Conservation (phyloP, 1,140 invertebrate species). For the Grapholita molesta region DNA sequence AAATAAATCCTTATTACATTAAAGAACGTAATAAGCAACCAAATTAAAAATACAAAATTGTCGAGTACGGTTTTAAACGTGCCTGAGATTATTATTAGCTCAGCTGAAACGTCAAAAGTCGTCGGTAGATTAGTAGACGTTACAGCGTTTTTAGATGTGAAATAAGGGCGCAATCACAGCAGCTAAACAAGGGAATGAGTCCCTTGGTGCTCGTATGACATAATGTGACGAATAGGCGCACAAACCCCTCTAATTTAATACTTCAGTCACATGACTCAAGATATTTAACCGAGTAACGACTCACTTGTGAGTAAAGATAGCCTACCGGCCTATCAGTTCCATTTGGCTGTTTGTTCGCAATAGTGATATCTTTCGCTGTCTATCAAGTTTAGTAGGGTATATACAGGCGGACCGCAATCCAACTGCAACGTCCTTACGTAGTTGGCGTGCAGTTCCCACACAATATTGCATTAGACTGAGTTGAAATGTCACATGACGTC, state of each 20-base stretch:
- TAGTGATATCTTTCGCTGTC: too few relatives aligned
- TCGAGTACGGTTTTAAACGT: conserved; percentile 12
- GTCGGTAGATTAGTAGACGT: too few relatives aligned
- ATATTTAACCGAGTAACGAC: neutral
- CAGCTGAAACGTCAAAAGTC: neutral
- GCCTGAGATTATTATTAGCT: conserved; percentile 4
- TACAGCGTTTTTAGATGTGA: neutral
- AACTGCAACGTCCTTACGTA: too few relatives aligned
- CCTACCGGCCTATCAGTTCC: too few relatives aligned
- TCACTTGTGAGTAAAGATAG: too few relatives aligned
- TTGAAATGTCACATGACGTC: too few relatives aligned
- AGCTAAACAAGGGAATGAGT: neutral
- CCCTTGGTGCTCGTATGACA: conserved; percentile 19
- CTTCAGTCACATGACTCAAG: neutral
- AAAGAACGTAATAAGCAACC: conserved; percentile 6
- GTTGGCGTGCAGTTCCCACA: too few relatives aligned
- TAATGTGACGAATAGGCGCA: conserved; percentile 20
- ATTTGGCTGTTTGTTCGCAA: too few relatives aligned
- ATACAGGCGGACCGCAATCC: too few relatives aligned
- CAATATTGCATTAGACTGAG: too few relatives aligned
- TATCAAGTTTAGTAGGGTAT: too few relatives aligned
- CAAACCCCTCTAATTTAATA: conserved; percentile 19
- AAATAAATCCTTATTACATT: conserved; percentile 13
- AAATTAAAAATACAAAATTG: conserved; percentile 7
- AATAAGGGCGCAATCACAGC: conserved; percentile 7